Base-by-base conservation (phyloP, 2,888 invertebrate species). In the Cerastis rubricosa region DNA sequence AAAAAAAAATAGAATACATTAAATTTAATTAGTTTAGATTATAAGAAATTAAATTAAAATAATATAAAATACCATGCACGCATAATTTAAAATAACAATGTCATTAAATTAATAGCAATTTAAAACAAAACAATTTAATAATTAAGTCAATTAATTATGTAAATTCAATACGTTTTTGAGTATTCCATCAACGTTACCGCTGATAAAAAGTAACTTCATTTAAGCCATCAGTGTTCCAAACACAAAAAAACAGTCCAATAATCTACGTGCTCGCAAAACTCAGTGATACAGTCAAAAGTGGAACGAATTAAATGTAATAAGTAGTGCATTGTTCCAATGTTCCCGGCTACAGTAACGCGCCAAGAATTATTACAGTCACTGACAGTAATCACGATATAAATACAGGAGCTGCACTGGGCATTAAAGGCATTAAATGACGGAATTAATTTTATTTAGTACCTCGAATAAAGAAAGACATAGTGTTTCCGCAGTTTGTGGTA, bases 381-480 rank as follows among this genome's bases (percentile, higher is more conserved):
- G 57, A 51, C 65, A 57, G 35, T 82, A 84, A 71, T 75, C 75
- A 71, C 35, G n/a, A 67, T 61, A 71, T 82, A 75, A 80, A 84
- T 75, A 69, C 65, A 12, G 70, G 14, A 83, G 17, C 25, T 71
- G 63, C 40, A 54, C 43, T 9, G 68, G n/a, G 17, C 57, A 68
- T 74, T 78, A 81, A 81, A 61, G 14, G 71, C 67, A 71, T 84
- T 84, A 71, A 25, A 59, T 63, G 70, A 67, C 79, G 74, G 61
- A 83, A 76, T 54, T 66, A 35, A 71, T 43, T 70, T 70, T 49
- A 80, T 80, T 76, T 82, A 80, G 35, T 70, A 65, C 66, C 29
- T 54, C 29, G 61, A 40, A n/a, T 57, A 81, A 76, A 70, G 40
- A 61, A 76, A 76, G 61, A 76, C 14, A 71, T 22, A 43, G 70